Evolutionary conservation across 2,797 vertebrate genomes (phyloP).

Genomic region (Sarcophilus harrisii): DNA sequence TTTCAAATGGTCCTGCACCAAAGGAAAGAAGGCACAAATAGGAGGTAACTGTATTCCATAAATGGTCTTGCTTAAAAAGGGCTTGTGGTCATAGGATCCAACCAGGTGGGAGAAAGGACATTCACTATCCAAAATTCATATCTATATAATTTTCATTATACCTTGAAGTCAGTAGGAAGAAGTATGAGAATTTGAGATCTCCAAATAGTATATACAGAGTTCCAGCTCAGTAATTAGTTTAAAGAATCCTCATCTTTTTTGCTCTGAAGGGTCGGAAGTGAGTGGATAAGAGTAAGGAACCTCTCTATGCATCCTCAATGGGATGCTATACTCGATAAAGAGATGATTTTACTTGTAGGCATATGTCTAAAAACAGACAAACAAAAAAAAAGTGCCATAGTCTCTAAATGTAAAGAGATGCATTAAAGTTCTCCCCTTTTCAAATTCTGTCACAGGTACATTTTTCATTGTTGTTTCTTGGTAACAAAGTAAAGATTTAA

Average conservation of each 20-base stretch:
- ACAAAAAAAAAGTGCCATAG: slow-evolving; percentile 23
- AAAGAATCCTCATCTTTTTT: background rate
- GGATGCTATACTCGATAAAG: slow-evolving; percentile 65
- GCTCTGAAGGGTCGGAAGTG: background rate
- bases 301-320: background rate
- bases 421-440: background rate
- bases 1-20: background rate
- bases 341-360: slow-evolving; percentile 80
- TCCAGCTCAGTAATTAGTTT: background rate
- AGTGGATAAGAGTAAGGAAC: background rate
- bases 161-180: background rate
- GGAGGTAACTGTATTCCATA: background rate
- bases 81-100: background rate
- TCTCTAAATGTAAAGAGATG: background rate
- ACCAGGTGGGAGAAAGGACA: background rate
- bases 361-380: slow-evolving; percentile 75
- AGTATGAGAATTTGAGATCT: background rate
- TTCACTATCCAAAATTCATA: background rate
- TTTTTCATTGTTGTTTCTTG: background rate
- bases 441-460: background rate
- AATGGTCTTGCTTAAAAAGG: background rate
- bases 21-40: background rate
- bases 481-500: slow-evolving; percentile 17
- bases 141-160: background rate
- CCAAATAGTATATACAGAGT: no score